Evolutionary conservation across 2,888 invertebrate species (phyloP), one percentile per base, ranked within the genome.

Genomic region (Chrysodeixis includens): DNA sequence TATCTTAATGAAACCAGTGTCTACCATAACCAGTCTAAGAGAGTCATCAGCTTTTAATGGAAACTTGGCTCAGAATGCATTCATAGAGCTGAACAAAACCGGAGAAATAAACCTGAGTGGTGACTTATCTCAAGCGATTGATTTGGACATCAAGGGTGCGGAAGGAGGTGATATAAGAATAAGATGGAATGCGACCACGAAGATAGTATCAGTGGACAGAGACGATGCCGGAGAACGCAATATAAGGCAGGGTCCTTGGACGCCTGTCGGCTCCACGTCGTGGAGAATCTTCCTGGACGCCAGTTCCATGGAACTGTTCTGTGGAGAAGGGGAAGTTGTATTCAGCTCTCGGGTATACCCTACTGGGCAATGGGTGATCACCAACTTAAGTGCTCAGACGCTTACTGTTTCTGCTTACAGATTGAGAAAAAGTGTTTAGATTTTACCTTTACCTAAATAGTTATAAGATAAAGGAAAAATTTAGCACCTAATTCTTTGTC

Each of bases 301-400:
- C 1, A 93, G 93, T 78, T 93, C 93, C 0, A 55, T 94, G 58
- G 94, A 94, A 69, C 71, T 93, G 52, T 94, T 94, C 81, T 94
- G 94, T 58, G 93, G 94, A 0, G 90, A 92, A 71, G 94, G 94
- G 1, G 94, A 93, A 65, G 90, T 91, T 0, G 93, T 94, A 1
- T 92, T 94, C 71, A 94, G 93, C 68, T 90, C 85, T 44, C 85
- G 94, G 58, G 86, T 89, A 0, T 93, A 85, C 64, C 92, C 92
- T 16, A 83, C 84, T n/a, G 93, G 93, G 1, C 84, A 86, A 1
- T 93, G 93, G 93, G 85, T 65, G 12, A 62, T 94, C 0, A 90
- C 81, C 0, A 93, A 92, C 84, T 56, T 82, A 6, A 89, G 90
- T 40, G 66, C 81, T 10, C 90, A 91, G 71, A 53, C 71, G 0